Evolutionary conservation across 2,888 invertebrate species (phyloP).

Genomic region (Diarsia rubi): DNA sequence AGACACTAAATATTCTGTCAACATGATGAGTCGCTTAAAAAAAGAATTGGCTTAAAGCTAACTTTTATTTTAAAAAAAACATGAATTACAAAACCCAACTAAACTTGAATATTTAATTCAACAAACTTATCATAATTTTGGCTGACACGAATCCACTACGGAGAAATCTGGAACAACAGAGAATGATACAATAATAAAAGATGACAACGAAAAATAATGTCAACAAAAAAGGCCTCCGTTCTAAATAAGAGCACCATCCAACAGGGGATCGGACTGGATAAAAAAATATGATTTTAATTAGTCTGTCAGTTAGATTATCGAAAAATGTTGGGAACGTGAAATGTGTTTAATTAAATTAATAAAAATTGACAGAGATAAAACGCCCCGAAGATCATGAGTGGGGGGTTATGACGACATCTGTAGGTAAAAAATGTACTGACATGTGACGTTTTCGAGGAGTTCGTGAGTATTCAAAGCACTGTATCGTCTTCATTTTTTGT

Average conservation of each 20-base stretch:
- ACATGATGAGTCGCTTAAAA: not conserved
- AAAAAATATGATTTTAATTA: too few relatives aligned
- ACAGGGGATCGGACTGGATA: too few relatives aligned
- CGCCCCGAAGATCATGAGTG: too few relatives aligned
- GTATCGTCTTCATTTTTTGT: too few relatives aligned
- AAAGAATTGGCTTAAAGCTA: not conserved
- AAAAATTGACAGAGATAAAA: too few relatives aligned
- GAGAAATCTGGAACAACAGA: conserved; percentile 79
- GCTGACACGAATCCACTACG: conserved; percentile 73
- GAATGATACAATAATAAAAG: not conserved
- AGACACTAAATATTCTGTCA: not conserved
- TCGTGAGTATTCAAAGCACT: too few relatives aligned
- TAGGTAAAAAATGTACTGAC: too few relatives aligned
- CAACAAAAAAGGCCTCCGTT: not conserved
- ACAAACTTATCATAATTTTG: conserved; percentile 52
- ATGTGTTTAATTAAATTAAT: too few relatives aligned
- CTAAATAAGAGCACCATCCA: not conserved
- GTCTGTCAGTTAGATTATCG: too few relatives aligned
- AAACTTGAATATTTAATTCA: not conserved
- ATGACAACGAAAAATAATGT: not conserved
- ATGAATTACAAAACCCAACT: conserved; percentile 17
- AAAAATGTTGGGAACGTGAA: too few relatives aligned
- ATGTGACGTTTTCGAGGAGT: too few relatives aligned
- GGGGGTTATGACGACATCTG: too few relatives aligned
- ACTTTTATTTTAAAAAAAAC: conserved; percentile 28